A percentile compares a stretch with the other conserved stretches of the same genome.
phyloP scores from a whole-genome alignment of 35 echinoderm and acorn worm genomes.

The Lytechinus variegatus region DNA sequence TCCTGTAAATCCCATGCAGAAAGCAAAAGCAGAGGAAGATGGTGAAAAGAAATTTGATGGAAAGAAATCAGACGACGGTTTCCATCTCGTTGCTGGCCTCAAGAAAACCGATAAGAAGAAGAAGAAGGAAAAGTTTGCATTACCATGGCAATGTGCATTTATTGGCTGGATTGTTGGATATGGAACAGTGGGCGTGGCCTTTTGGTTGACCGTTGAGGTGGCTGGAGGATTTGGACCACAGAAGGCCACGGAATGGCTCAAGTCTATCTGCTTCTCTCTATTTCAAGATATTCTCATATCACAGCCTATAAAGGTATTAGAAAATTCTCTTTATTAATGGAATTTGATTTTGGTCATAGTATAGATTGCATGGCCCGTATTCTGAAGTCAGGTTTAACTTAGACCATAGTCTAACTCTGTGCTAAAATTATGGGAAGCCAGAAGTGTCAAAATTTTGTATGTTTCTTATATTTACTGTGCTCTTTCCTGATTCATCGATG shows the following conservation, averaged over 20 bases:
- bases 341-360: too few species aligned
- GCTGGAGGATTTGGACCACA: slow-evolving; percentile 84
- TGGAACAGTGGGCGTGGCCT: slow-evolving; percentile 70
- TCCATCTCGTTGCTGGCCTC: slow-evolving; percentile 75
- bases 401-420: too few species aligned
- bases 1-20: background rate
- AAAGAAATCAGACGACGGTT: slow-evolving; percentile 29
- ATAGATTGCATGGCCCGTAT: too few species aligned
- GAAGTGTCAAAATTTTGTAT: too few species aligned
- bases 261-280: slow-evolving; percentile 77
- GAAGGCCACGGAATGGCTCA: slow-evolving; percentile 89
- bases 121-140: slow-evolving; percentile 71
- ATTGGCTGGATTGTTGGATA: slow-evolving; percentile 80
- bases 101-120: slow-evolving; percentile 85
- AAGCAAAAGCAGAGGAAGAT: slow-evolving; percentile 43
- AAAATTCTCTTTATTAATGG: background rate
- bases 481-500: too few species aligned
- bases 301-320: slow-evolving; percentile 86
- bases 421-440: too few species aligned
- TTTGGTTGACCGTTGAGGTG: slow-evolving; percentile 89
- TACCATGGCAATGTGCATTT: slow-evolving; percentile 79
- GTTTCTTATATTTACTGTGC: too few species aligned
- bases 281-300: slow-evolving; percentile 89
- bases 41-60: slow-evolving; percentile 15
- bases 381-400: too few species aligned